Base-by-base conservation (phyloP, 1,140 invertebrate species). In the Anoplophora glabripennis region DNA sequence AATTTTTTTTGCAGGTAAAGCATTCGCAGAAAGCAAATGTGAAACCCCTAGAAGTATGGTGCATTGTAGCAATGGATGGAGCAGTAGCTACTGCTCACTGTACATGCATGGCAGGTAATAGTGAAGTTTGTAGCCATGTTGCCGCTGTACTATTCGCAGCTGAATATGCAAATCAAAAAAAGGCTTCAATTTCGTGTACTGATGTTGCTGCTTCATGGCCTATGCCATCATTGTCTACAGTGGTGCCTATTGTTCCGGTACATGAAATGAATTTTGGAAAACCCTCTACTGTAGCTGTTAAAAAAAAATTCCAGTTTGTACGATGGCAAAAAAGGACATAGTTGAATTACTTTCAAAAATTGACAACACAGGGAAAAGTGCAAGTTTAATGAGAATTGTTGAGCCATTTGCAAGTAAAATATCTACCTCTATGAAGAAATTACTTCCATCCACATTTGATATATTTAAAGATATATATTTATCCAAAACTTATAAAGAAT, bases 371-470 rank as follows among this genome's bases (percentile, higher is more conserved):
- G 18, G 17, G 10, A 7, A 21, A 12, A 53, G 5, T 41, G 37
- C 37, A 15, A 28, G 36, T 40, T n/a, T 53, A 7, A 53, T 53
- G 51, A 38, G 17, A 18, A 42, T 53, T 15, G 51, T 53, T 10
- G 51, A 53, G 17, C 51, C 51, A 53, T 53, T 53, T 53, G 51
- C 51, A 41, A 40, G 36, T 21, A 38, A 53, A 53, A 40, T 53
- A 41, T 12, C 9, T 38, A 36, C 12, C n/a, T 11, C 40, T 53
- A 9, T n/a, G 40, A 41, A 10, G 18, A 17, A 33, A 10, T 28
- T 11, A 10, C 18, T 40, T 8, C 14, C 51, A 40, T n/a, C 40
- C 9, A 17, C 18, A 40, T 40, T 40, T 4, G 21, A 42, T 53
- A 40, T 53, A 11, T 53, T 17, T 17, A 14, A 53, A 53, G 15